phyloP scores from a whole-genome alignment of 1,140 invertebrate genomes.

The Apolygus lucorum region DNA sequence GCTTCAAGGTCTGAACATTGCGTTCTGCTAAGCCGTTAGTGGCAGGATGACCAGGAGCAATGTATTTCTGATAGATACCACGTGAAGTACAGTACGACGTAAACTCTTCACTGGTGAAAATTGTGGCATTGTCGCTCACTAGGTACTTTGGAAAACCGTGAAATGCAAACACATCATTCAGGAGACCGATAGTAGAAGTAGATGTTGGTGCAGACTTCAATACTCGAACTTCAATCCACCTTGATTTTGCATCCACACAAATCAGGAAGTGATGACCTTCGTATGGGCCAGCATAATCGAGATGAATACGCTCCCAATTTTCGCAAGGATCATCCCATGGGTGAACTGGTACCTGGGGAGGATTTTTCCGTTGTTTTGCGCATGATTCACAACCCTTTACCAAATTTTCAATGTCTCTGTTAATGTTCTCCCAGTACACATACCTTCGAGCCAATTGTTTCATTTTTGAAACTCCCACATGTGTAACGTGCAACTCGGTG shows the following conservation, averaged over 20 bases:
- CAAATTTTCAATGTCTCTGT: neutral
- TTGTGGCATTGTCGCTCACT: constrained; percentile 27
- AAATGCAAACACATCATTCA: constrained; percentile 19
- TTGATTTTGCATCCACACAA: neutral
- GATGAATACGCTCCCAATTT: neutral
- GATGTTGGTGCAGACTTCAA: too few species aligned
- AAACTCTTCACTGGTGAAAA: constrained; percentile 25
- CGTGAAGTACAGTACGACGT: constrained; percentile 9
- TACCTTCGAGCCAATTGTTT: neutral
- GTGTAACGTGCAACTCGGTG: neutral
- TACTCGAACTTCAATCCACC: neutral
- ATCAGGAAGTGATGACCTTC: neutral
- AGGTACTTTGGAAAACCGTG: constrained; percentile 7
- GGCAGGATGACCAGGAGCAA: constrained; percentile 36
- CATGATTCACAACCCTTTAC: neutral
- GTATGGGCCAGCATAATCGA: neutral
- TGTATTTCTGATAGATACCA: constrained; percentile 35
- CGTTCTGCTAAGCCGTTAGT: constrained; percentile 38
- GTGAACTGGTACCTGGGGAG: neutral
- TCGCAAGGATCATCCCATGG: neutral
- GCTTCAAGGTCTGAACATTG: constrained; percentile 36
- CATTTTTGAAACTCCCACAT: neutral
- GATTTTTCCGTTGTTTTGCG: neutral
- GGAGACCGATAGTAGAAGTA: too few species aligned
- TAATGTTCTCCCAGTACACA: neutral